These are phyloP conservation scores for Artemia franciscana DNA, from an alignment of 1,140 invertebrate species.

Conservation along the genomic window DNA sequence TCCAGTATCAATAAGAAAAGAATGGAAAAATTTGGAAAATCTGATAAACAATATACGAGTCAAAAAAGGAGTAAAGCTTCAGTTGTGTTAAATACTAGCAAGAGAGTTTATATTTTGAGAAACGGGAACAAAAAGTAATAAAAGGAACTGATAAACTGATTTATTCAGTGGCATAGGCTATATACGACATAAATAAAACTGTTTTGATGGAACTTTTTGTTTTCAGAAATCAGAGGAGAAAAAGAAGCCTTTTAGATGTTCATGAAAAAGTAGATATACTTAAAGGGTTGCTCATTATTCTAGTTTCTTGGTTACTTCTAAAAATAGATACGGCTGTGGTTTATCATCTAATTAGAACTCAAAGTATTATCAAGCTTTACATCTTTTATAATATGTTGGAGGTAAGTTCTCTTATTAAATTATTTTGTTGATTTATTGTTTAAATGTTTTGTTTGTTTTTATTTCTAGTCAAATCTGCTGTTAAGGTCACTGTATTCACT, in stretches of 20 bases:
- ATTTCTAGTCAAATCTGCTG: too few relatives aligned
- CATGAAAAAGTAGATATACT: slow-evolving; percentile 90
- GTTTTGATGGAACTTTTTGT: neutral
- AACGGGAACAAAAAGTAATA: neutral
- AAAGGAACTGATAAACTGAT: neutral
- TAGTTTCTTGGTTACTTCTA: slow-evolving; percentile 58
- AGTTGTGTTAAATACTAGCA: neutral
- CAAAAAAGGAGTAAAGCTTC: neutral
- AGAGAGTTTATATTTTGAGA: neutral
- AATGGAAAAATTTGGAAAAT: too few relatives aligned
- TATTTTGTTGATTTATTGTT: slow-evolving; percentile 1
- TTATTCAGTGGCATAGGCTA: neutral
- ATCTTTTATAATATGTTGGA: slow-evolving; percentile 99
- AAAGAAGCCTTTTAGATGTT: slow-evolving; percentile 39
- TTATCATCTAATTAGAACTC: slow-evolving; percentile 95
- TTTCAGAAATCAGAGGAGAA: neutral
- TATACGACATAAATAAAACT: neutral
- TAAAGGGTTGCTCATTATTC: slow-evolving; percentile 67
- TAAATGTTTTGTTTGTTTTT: neutral
- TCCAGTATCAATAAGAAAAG: too few relatives aligned
- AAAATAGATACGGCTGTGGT: slow-evolving; percentile 92
- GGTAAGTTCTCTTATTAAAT: slow-evolving; percentile 27
- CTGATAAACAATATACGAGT: neutral
- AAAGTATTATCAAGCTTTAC: slow-evolving; percentile 95
- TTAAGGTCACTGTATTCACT: too few relatives aligned